Percentiles rank a stretch among this genome's conserved stretches.
These are phyloP conservation scores for Pristionchus maxplancki DNA, from an alignment of 2,888 invertebrate species.

Conservation along the genomic window DNA sequence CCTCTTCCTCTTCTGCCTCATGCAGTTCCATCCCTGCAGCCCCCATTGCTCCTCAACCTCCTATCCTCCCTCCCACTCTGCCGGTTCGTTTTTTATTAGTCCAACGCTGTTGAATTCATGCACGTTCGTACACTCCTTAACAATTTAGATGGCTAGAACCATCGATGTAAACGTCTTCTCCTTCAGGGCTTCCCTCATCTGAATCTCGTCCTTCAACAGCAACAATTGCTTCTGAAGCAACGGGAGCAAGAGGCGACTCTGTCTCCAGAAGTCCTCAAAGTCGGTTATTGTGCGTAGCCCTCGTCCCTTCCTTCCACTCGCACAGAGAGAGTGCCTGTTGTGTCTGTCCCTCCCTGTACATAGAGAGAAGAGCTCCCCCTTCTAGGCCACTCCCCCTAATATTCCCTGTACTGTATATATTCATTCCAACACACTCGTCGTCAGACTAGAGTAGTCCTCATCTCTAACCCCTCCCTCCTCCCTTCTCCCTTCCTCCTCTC, in stretches of 20 bases:
- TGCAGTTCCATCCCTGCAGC: neutral
- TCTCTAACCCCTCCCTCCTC: neutral
- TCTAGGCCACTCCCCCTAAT: neutral
- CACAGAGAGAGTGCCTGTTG: neutral
- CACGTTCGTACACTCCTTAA: no score
- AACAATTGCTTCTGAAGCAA: conserved; percentile 24
- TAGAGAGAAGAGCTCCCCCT: neutral
- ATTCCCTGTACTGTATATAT: neutral
- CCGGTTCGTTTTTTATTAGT: neutral
- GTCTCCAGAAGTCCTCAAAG: conserved; percentile 6
- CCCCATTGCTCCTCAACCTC: neutral
- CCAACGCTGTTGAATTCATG: no score
- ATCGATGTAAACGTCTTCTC: no score
- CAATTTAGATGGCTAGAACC: no score
- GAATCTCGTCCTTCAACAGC: conserved; percentile 17
- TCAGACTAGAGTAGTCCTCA: neutral
- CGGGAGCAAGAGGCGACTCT: neutral
- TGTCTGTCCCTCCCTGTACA: neutral
- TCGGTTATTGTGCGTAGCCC: neutral
- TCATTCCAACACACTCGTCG: neutral
- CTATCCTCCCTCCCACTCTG: neutral
- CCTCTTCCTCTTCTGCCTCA: conserved; percentile 7
- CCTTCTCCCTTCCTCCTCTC: neutral
- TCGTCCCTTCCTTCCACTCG: conserved; percentile 14
- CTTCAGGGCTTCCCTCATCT: conserved; percentile 30